Evolutionary conservation across 1,140 invertebrate genomes (phyloP).

Genomic region (Sycophila sp.): DNA sequence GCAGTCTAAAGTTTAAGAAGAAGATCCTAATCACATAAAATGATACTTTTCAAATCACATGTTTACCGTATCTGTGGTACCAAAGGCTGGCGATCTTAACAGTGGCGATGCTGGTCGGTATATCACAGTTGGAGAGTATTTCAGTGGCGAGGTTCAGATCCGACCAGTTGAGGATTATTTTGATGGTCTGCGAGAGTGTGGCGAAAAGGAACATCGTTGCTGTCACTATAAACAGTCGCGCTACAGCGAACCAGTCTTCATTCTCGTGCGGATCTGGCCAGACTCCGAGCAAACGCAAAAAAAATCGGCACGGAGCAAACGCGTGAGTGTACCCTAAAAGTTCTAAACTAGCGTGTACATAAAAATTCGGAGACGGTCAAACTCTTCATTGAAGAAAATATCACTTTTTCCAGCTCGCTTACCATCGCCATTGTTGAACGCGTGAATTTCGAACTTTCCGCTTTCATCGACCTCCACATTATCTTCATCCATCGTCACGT

Average conservation of each 20-base stretch:
- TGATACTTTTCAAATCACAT: not conserved
- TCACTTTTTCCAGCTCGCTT: no score
- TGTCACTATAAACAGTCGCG: not conserved
- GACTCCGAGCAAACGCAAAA: not conserved
- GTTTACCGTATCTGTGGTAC: slow-evolving; percentile 14
- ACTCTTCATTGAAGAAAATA: no score
- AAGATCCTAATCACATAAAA: not conserved
- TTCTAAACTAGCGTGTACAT: not conserved
- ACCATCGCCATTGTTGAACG: not conserved
- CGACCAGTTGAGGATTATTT: not conserved
- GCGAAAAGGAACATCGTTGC: slow-evolving; percentile 10
- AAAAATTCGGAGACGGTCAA: not conserved
- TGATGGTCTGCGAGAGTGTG: slow-evolving; percentile 6
- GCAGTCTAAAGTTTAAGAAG: no score
- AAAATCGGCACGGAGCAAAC: not conserved
- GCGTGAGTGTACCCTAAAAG: slow-evolving; percentile 12
- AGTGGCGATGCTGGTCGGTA: slow-evolving; percentile 8
- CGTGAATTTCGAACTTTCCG: no score
- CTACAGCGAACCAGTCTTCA: not conserved
- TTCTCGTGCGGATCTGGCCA: slow-evolving; percentile 1
- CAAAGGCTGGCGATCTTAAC: slow-evolving; percentile 11
- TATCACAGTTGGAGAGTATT: slow-evolving; percentile 26
- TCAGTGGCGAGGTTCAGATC: not conserved
- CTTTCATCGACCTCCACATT: slow-evolving; percentile 18
- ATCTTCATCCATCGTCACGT: no score